These are phyloP conservation scores for Chloroceryle inda DNA, from an alignment of 2,797 vertebrate species.

Conservation along the genomic window DNA sequence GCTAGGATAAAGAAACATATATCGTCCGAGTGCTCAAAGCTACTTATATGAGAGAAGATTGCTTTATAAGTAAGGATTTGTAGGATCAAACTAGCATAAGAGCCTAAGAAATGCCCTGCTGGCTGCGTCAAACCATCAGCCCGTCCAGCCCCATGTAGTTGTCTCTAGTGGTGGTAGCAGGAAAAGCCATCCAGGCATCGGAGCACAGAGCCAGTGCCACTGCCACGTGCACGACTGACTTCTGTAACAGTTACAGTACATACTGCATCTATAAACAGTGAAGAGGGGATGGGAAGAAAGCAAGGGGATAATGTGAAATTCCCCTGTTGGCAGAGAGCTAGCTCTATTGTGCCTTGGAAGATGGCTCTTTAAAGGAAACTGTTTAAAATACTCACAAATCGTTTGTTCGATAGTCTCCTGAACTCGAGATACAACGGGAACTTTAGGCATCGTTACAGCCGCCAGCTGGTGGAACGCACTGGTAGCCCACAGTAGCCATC, in stretches of 20 bases:
- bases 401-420: neutral
- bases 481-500: neutral
- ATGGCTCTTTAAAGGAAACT: neutral
- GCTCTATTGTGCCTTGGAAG: neutral
- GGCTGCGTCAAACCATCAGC: rapidly evolving
- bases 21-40: conserved; percentile 25
- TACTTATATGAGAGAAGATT: conserved; percentile 27
- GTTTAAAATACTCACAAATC: neutral
- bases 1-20: neutral
- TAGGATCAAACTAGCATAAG: neutral
- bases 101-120: neutral
- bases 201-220: neutral
- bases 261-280: neutral
- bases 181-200: neutral
- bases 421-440: neutral
- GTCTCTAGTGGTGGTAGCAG: neutral
- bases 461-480: neutral
- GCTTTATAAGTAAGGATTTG: conserved; percentile 39
- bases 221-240: neutral
- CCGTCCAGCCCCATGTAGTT: rapidly evolving
- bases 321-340: neutral
- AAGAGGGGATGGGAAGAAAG: neutral
- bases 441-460: neutral
- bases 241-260: neutral
- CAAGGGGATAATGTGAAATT: no score